Evolutionary conservation across 2,797 vertebrate species (phyloP).

Genomic region (Hapalemur alaotrensis): DNA sequence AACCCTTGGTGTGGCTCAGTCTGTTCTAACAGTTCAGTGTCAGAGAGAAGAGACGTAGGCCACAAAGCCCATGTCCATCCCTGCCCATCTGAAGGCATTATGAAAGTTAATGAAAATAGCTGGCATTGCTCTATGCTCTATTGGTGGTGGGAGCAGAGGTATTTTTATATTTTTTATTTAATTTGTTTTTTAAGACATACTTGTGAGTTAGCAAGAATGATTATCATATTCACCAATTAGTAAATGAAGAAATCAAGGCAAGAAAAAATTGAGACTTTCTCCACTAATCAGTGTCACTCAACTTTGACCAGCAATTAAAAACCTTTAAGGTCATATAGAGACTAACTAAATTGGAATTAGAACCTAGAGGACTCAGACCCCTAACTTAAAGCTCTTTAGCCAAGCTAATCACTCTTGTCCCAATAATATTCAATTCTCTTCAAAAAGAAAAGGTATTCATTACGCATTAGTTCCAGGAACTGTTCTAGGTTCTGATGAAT

Average conservation of each 20-base stretch:
- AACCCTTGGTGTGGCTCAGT: not conserved
- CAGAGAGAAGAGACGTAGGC: not conserved
- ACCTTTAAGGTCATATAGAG: not conserved
- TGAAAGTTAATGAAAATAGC: not conserved
- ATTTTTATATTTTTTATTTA: not conserved
- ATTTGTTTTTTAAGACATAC: not conserved
- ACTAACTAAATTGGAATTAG: not conserved
- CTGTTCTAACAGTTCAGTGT: not conserved
- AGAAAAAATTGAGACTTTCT: not conserved
- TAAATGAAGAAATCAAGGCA: constrained; percentile 40
- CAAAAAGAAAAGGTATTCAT: not conserved
- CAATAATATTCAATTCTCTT: not conserved
- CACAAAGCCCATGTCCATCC: not conserved
- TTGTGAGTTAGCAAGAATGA: not conserved
- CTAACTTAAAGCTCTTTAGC: not conserved
- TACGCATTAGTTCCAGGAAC: not conserved
- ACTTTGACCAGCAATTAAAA: not conserved
- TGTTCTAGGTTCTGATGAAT: not conserved
- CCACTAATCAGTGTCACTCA: not conserved
- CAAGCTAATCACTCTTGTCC: not conserved
- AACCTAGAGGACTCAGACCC: not conserved
- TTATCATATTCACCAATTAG: not conserved
- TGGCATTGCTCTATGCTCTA: not conserved
- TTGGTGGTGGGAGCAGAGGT: not conserved
- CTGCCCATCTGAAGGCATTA: not conserved